Evolutionary conservation across 2,888 invertebrate species (phyloP), one percentile per base, ranked within the genome.

Genomic region (Horisme vitalbata): DNA sequence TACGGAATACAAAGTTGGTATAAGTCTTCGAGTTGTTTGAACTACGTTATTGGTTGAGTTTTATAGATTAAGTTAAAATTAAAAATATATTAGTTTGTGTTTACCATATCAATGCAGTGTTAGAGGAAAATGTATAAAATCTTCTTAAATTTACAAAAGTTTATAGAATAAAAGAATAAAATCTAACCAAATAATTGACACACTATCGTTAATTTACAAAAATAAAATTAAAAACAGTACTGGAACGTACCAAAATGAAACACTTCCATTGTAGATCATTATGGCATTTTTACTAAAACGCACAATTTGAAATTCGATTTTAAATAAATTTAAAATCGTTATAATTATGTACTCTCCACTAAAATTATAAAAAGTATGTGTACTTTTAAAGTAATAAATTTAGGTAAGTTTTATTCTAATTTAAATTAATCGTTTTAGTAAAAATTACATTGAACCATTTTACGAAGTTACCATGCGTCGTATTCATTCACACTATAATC

Each of bases 151-250:
- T 27, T 27, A 27, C 8, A 4, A 4, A 12, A 12, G 10, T 27
- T 12, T 7, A 5, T 2, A 18, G 18, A 18, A 6, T 18, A 1
- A 27, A 1, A 27, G 11, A 4, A 11, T 5, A 12, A 12, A 27
- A 52, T 37, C 51, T 47, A 57, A 61, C 55, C 45, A 36, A 67
- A 60, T 68, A 73, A 74, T 68, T 73, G 68, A 71, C 72, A 59
- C 64, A 59, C 56, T 35, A 57, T 58, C 61, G 59, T 53, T 51
- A 56, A 50, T 57, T 49, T 57, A 55, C 39, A 57, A 62, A n/a
- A 59, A 48, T 54, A 59, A 62, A 48, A 59, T 49, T 48, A 57
- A 46, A 55, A 47, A 59, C 58, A 62, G 66, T 63, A 70, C 69
- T 72, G 67, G 36, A 65, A 62, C 64, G 67, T 61, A 69, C 68